These are phyloP conservation scores for Channallabes apus DNA, from an alignment of 2,797 vertebrate species.

Conservation along the genomic window DNA sequence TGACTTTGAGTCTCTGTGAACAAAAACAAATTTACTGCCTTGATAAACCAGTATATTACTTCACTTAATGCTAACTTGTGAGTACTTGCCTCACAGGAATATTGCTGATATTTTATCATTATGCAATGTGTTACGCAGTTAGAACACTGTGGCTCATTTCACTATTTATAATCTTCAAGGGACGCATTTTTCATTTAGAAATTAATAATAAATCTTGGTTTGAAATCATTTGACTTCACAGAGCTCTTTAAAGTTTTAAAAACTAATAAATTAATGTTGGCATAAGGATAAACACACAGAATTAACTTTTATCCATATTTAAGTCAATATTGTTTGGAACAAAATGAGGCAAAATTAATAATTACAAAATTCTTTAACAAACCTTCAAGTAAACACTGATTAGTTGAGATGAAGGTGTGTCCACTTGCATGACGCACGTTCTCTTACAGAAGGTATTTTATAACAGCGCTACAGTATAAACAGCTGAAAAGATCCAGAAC, in stretches of 20 bases:
- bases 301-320: neutral
- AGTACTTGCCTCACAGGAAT: neutral
- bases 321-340: neutral
- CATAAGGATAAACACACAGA: neutral
- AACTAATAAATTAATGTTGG: neutral
- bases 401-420: neutral
- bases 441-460: too few species aligned
- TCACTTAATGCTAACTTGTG: neutral
- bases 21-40: constrained; percentile 30
- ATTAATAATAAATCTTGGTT: neutral
- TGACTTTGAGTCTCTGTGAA: constrained; percentile 29
- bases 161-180: neutral
- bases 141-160: constrained; percentile 2
- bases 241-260: neutral
- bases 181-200: neutral
- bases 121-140: neutral
- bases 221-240: neutral
- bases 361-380: neutral
- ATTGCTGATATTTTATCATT: neutral
- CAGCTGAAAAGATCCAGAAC: neutral
- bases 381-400: neutral
- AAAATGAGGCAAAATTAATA: neutral
- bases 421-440: neutral
- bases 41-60: neutral
- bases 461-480: neutral